Evolutionary conservation across 2,888 invertebrate genomes (phyloP).

Genomic region (Strigamia maritima): DNA sequence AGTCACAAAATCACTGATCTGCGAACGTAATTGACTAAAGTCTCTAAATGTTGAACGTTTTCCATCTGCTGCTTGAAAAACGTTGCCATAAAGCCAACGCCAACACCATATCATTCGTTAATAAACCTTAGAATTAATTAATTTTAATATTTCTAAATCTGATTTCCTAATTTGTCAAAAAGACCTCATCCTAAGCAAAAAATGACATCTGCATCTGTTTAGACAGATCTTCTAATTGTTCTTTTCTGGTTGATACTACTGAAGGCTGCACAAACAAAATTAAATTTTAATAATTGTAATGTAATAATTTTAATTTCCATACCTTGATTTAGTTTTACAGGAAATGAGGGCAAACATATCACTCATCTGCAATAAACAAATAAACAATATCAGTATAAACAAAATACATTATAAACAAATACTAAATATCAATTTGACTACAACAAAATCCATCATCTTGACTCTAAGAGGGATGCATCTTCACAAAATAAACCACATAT

Average conservation of each 20-base stretch:
- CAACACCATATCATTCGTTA: constrained; percentile 47
- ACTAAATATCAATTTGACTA: too few species aligned
- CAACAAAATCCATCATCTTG: too few species aligned
- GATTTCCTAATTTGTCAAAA: background rate
- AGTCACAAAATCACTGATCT: constrained; percentile 46
- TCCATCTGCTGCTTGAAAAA: constrained; percentile 46
- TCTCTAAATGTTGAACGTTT: constrained; percentile 44
- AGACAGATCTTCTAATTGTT: constrained; percentile 44
- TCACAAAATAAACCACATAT: too few species aligned
- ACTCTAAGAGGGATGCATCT: too few species aligned
- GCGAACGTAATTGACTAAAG: constrained; percentile 48
- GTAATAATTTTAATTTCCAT: too few species aligned
- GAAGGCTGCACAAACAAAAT: background rate
- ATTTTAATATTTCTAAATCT: background rate
- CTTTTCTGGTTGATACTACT: constrained; percentile 40
- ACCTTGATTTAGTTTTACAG: too few species aligned
- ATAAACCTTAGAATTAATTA: constrained; percentile 45
- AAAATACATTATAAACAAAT: too few species aligned
- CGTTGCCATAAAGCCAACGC: constrained; percentile 49
- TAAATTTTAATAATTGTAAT: too few species aligned
- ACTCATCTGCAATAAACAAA: too few species aligned
- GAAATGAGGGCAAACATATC: too few species aligned
- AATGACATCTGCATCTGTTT: constrained; percentile 46
- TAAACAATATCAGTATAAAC: too few species aligned
- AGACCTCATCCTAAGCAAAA: constrained; percentile 48